Conservation (phyloP, 2,888 invertebrate species). For the Lasius fuliginosus region DNA sequence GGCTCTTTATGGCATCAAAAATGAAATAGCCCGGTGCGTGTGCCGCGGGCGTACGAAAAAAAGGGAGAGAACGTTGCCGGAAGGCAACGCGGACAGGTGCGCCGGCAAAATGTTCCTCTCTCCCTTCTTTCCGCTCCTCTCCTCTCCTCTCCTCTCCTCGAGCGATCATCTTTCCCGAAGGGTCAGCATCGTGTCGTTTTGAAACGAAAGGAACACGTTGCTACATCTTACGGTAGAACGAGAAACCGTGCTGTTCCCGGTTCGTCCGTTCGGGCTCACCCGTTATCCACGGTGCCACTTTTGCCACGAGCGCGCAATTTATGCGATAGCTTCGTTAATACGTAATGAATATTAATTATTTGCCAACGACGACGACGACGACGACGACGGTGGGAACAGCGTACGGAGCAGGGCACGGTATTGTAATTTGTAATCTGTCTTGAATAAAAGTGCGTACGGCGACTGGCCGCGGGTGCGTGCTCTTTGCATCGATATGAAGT, state of each 20-base stretch:
- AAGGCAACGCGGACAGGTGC: conserved; percentile 52
- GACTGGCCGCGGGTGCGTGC: conserved; percentile 68
- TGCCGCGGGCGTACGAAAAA: conserved; percentile 46
- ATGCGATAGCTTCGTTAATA: conserved; percentile 85
- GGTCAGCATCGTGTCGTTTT: conserved; percentile 6
- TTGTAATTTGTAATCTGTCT: conserved; percentile 84
- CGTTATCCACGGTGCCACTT: conserved; percentile 74
- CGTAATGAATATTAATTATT: conserved; percentile 86
- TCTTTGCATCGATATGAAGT: conserved; percentile 75
- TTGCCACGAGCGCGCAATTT: conserved; percentile 80
- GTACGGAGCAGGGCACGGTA: conserved; percentile 65
- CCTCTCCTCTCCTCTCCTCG: not conserved
- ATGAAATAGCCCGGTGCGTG: conserved; percentile 82
- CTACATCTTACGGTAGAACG: conserved; percentile 80
- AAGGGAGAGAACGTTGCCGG: conserved; percentile 28
- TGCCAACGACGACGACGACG: conserved; percentile 71
- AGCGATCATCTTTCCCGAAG: conserved; percentile 17
- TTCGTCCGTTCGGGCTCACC: conserved; percentile 58
- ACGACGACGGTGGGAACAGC: not conserved
- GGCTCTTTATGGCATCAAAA: conserved; percentile 84
- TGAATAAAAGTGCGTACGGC: conserved; percentile 75
- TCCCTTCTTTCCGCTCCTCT: not conserved
- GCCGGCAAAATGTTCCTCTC: not conserved
- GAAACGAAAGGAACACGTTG: conserved; percentile 70
- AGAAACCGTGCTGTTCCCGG: conserved; percentile 71